A percentile compares a stretch with the other conserved stretches of the same genome.
Conservation (phyloP, 2,797 vertebrate genomes). For the Simalia tracyae region DNA sequence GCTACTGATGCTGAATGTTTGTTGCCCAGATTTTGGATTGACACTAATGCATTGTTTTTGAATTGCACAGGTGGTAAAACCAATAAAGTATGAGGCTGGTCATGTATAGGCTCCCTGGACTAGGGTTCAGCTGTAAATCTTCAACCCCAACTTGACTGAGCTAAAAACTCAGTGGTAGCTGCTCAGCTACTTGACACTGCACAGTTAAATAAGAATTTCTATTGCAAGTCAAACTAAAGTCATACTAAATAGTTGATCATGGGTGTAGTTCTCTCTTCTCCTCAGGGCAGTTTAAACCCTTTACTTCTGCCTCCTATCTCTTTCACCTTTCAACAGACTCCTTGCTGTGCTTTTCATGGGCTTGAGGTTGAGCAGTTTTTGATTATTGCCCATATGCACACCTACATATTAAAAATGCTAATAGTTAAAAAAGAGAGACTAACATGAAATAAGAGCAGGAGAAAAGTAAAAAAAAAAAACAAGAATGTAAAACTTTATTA, state of each 20-base stretch:
- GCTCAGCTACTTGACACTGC: background rate
- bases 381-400: background rate
- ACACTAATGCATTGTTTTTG: background rate
- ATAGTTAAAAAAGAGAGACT: background rate
- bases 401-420: background rate
- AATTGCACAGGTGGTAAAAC: background rate
- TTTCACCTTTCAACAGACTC: background rate
- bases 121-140: background rate
- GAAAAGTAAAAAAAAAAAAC: background rate
- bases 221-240: background rate
- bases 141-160: background rate
- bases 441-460: background rate
- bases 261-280: background rate
- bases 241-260: background rate
- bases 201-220: background rate
- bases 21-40: background rate
- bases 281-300: background rate
- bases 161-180: background rate
- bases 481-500: background rate
- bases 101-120: background rate
- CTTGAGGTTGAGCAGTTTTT: background rate
- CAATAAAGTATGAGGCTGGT: background rate
- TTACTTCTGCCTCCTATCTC: background rate
- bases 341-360: background rate
- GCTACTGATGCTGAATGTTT: background rate